Evolutionary conservation across 2,797 vertebrate genomes (phyloP), one percentile per base, ranked within the genome.

Genomic region (Podarcis siculus): DNA sequence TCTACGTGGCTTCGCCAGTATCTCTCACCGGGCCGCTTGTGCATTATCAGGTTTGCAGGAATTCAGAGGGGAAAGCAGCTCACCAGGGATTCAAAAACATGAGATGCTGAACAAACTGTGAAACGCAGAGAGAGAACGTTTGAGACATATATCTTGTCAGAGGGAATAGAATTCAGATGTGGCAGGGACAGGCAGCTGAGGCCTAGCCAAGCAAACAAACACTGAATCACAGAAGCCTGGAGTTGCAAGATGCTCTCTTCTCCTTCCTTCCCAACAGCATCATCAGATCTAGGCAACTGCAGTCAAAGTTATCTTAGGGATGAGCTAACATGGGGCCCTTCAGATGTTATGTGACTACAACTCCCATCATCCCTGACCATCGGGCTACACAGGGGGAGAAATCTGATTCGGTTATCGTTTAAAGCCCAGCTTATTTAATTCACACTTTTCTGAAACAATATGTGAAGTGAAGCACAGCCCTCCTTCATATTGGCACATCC

Each of bases 91-190:
- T 2, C 0, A 76, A 78, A 64, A 79, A n/a, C 17, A 25, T 0
- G 0, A n/a, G 66, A 35, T 32, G 3, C 1, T 0, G 19, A 64
- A 58, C 2, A 5, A 32, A 35, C 23, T 0, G 1, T 30, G 1
- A 79, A 32, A 75, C 0, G 0, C 35, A 27, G 64, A 64, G 25
- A 64, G 25, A 0, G 8, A 0, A 0, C 0, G 0, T 49, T 71
- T 3, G 8, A 27, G 77, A 0, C 5, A 8, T 0, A 1, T 3
- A 76, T 32, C 66, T 67, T 1, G 21, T 10, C 55, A 0, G 3
- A 25, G 3, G 77, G 19, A 2, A 0, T 0, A 72, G 2, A 10
- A 13, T 1, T 8, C 27, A 6, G 8, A 17, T 1, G 1, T 0
- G n/a, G 64, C 0, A 0, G 25, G 85, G 27, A 4, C 17, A 1